Conservation (phyloP, 1,140 invertebrate species). For the Vanessa atalanta region DNA sequence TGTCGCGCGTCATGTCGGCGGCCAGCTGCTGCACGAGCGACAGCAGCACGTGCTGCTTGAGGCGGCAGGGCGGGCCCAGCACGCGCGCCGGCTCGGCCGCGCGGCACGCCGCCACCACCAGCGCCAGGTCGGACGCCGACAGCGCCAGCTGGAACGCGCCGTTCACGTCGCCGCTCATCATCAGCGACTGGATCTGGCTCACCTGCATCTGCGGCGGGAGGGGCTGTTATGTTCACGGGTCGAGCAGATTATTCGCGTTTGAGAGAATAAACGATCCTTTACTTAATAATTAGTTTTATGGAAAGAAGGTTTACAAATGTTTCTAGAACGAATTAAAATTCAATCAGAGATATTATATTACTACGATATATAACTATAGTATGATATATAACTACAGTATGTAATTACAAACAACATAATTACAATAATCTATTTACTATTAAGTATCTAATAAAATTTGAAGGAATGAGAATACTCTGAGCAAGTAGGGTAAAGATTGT, state of each 20-base stretch:
- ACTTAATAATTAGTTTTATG: no score
- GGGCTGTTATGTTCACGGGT: no score
- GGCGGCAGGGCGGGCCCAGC: constrained; percentile 86
- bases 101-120: constrained; percentile 93
- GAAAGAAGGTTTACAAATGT: no score
- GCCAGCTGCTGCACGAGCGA: constrained; percentile 96
- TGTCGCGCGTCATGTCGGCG: constrained; percentile 90
- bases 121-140: constrained; percentile 90
- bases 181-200: constrained; percentile 87
- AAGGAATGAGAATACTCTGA: constrained; percentile 54
- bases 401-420: no score
- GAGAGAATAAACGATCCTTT: no score
- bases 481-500: constrained; percentile 59
- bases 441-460: not conserved
- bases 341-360: no score
- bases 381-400: no score
- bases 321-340: no score
- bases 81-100: constrained; percentile 88
- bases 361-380: no score
- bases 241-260: no score
- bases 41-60: constrained; percentile 92
- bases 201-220: constrained; percentile 77
- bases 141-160: constrained; percentile 94
- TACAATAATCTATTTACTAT: no score
- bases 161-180: constrained; percentile 89